Conservation (phyloP, 2,113 vertebrate genomes). For the Synchiropus splendidus region DNA sequence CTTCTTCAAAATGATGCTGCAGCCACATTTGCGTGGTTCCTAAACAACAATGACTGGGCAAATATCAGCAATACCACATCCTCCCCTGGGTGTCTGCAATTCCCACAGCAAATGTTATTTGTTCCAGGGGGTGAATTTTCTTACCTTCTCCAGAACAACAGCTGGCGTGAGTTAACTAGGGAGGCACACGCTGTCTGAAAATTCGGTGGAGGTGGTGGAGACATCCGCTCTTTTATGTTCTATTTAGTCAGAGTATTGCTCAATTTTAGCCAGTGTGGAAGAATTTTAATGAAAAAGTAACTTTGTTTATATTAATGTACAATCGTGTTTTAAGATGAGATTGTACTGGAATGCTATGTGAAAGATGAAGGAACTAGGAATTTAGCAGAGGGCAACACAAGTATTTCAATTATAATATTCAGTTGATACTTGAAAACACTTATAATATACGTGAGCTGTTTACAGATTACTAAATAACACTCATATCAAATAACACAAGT, state of each 20-base stretch:
- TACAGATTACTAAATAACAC: too few relatives aligned
- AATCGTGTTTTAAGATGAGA: too few relatives aligned
- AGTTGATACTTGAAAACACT: too few relatives aligned
- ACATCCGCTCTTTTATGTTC: slow-evolving; percentile 38
- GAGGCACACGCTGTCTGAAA: slow-evolving; percentile 14
- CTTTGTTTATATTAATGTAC: too few relatives aligned
- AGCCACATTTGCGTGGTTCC: slow-evolving; percentile 41
- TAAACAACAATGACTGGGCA: slow-evolving; percentile 39
- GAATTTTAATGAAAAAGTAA: too few relatives aligned
- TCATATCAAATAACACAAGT: too few relatives aligned
- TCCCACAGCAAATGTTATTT: slow-evolving; percentile 41
- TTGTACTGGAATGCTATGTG: too few relatives aligned
- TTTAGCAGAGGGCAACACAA: too few relatives aligned
- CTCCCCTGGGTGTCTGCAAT: slow-evolving; percentile 35
- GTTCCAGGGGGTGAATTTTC: slow-evolving; percentile 34
- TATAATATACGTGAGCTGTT: too few relatives aligned
- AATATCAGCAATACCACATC: slow-evolving; percentile 39
- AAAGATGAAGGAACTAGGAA: too few relatives aligned
- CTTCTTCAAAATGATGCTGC: slow-evolving; percentile 30
- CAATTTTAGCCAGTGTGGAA: too few relatives aligned
- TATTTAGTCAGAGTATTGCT: slow-evolving; percentile 15
- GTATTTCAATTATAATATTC: too few relatives aligned
- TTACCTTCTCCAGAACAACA: slow-evolving; percentile 39
- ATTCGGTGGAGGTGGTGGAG: slow-evolving; percentile 22
- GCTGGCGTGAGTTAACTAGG: slow-evolving; percentile 50